Conservation (phyloP, 2,797 vertebrate species). For the Hyperoplus immaculatus region DNA sequence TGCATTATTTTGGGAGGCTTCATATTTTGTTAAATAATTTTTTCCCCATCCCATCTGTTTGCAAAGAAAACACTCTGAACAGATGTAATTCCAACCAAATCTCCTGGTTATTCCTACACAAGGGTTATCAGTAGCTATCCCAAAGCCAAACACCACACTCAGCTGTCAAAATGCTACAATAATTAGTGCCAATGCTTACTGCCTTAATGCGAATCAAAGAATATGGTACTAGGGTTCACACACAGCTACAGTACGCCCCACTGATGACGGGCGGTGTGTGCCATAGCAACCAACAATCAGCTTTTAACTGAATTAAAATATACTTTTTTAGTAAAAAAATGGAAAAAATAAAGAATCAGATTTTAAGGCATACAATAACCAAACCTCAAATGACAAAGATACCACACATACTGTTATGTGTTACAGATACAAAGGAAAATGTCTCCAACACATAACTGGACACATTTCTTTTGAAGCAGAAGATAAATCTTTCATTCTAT, state of each 20-base stretch:
- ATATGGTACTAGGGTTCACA: conserved; percentile 85
- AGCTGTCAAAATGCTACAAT: conserved; percentile 81
- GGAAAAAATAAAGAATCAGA: conserved; percentile 67
- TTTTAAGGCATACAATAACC: conserved; percentile 80
- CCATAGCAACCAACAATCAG: conserved; percentile 89
- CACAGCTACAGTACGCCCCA: conserved; percentile 79
- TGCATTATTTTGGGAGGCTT: conserved; percentile 55
- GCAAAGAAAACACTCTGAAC: conserved; percentile 45
- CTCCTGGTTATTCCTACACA: conserved; percentile 65
- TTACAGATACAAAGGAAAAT: conserved; percentile 68
- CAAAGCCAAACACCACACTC: conserved; percentile 66
- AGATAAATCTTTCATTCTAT: conserved; percentile 77
- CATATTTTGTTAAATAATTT: conserved; percentile 48
- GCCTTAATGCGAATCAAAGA: conserved; percentile 93
- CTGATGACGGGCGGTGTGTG: conserved; percentile 85
- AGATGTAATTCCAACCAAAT: conserved; percentile 65
- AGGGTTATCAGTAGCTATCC: conserved; percentile 71
- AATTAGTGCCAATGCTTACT: conserved; percentile 96
- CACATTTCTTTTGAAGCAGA: conserved; percentile 78
- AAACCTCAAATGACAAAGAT: conserved; percentile 77
- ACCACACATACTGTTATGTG: conserved; percentile 58
- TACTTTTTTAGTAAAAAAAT: conserved; percentile 79
- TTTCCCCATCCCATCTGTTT: conserved; percentile 54
- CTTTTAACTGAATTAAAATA: conserved; percentile 83
- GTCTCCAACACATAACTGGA: conserved; percentile 74